A percentile compares a stretch with the other conserved stretches of the same genome.
Conservation (phyloP, 2,888 invertebrate genomes). For the Sarcophaga caerulescens region DNA sequence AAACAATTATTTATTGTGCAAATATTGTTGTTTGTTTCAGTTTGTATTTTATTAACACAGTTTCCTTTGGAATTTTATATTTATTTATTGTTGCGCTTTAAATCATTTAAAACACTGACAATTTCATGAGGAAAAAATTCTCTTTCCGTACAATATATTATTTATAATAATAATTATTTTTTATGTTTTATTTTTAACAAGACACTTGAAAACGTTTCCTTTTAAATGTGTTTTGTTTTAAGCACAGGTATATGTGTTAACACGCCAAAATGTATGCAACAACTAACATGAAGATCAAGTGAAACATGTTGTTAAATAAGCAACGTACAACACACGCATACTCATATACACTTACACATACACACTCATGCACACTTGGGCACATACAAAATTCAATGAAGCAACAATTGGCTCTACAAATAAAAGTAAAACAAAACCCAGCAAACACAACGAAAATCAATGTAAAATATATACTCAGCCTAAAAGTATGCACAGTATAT, state of each 20-base stretch:
- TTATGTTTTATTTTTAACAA: constrained; percentile 27
- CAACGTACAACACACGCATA: constrained; percentile 8
- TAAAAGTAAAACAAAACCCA: constrained; percentile 17
- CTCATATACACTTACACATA: not conserved
- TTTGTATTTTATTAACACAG: constrained; percentile 4
- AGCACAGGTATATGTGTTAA: constrained; percentile 62
- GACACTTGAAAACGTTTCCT: constrained; percentile 38
- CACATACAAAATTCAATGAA: constrained; percentile 29
- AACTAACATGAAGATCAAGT: constrained; percentile 78
- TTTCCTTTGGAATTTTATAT: constrained; percentile 18
- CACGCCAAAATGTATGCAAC: constrained; percentile 77
- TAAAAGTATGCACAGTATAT: constrained; percentile 55
- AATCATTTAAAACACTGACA: constrained; percentile 24
- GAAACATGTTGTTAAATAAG: constrained; percentile 74
- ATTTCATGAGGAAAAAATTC: not conserved
- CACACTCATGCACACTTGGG: constrained; percentile 2
- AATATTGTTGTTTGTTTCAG: not conserved
- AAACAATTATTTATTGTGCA: constrained; percentile 4
- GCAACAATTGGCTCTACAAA: constrained; percentile 65
- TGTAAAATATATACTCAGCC: constrained; percentile 33
- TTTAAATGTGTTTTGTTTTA: constrained; percentile 12
- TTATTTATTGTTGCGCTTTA: not conserved
- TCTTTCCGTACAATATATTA: not conserved
- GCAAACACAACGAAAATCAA: not conserved
- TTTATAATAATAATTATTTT: not conserved